Percentiles rank a stretch among this genome's conserved stretches.
Evolutionary conservation across 1,140 invertebrate species (phyloP).

Genomic region (Agraylea sexmaculata): DNA sequence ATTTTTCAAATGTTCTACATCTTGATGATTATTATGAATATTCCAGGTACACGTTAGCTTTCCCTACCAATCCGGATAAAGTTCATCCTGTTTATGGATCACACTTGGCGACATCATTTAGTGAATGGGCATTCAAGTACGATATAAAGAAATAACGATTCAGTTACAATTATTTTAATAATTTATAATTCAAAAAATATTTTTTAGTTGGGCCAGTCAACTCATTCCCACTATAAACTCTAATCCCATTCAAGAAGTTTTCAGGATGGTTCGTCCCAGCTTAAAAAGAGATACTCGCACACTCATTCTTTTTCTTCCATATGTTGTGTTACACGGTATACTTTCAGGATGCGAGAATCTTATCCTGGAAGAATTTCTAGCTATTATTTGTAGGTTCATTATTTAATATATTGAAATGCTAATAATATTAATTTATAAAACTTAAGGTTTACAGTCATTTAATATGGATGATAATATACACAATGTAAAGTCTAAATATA

Average conservation of each 20-base stretch:
- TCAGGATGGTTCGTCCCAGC: slow-evolving; percentile 55
- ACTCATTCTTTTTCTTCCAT: slow-evolving; percentile 57
- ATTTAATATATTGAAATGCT: not conserved
- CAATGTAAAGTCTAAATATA: slow-evolving; percentile 10
- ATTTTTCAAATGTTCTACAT: not conserved
- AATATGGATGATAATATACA: slow-evolving; percentile 5
- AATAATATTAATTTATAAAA: slow-evolving; percentile 1
- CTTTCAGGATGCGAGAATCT: slow-evolving; percentile 35
- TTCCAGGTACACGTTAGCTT: slow-evolving; percentile 34
- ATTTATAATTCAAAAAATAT: not conserved
- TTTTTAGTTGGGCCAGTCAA: slow-evolving; percentile 46
- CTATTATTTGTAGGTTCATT: slow-evolving; percentile 33
- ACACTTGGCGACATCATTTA: slow-evolving; percentile 47
- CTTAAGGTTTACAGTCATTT: slow-evolving; percentile 15
- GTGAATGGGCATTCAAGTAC: slow-evolving; percentile 63
- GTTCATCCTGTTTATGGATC: slow-evolving; percentile 52
- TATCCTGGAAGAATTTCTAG: slow-evolving; percentile 43
- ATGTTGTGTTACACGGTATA: slow-evolving; percentile 53
- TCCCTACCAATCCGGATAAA: slow-evolving; percentile 34
- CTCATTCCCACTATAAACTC: slow-evolving; percentile 44
- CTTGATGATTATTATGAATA: slow-evolving; percentile 12
- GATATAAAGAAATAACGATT: slow-evolving; percentile 25
- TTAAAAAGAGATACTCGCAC: slow-evolving; percentile 56
- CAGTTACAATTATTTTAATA: slow-evolving; percentile 8
- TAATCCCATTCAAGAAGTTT: slow-evolving; percentile 40